Evolutionary conservation across 2,888 invertebrate species (phyloP).

Genomic region (Empis stercorea): DNA sequence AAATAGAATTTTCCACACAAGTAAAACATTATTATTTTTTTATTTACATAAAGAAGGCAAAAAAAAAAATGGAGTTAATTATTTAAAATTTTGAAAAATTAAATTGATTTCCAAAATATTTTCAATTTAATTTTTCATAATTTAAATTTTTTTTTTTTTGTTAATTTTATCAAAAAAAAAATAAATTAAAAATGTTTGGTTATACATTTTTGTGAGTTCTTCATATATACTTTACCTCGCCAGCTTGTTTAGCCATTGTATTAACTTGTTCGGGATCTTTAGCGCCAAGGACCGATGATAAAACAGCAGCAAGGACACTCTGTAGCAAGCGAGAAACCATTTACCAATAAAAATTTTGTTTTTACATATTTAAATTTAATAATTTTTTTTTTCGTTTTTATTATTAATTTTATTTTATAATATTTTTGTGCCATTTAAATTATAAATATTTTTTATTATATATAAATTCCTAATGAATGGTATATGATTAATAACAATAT

Average conservation of each 20-base stretch:
- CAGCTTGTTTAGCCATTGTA: constrained; percentile 89
- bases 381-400: not conserved
- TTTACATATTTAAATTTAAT: constrained; percentile 5
- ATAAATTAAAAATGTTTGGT: not conserved
- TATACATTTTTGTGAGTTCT: not conserved
- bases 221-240: constrained; percentile 70
- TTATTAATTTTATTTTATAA: too few species aligned
- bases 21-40: too few species aligned
- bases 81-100: not conserved
- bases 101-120: not conserved
- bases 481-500: too few species aligned
- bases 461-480: too few species aligned
- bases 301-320: constrained; percentile 85
- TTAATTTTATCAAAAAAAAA: not conserved
- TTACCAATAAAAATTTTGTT: constrained; percentile 16
- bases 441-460: too few species aligned
- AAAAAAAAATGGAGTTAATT: not conserved
- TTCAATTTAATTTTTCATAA: not conserved
- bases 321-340: constrained; percentile 48
- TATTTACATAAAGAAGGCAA: not conserved
- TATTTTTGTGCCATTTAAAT: too few species aligned
- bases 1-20: too few species aligned
- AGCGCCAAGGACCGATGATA: constrained; percentile 81
- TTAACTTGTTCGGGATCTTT: constrained; percentile 85
- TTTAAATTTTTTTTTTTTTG: not conserved